Evolutionary conservation across 2,113 vertebrate species (phyloP), one percentile per base, ranked within the genome.

Genomic region (Calidris pygmaea): DNA sequence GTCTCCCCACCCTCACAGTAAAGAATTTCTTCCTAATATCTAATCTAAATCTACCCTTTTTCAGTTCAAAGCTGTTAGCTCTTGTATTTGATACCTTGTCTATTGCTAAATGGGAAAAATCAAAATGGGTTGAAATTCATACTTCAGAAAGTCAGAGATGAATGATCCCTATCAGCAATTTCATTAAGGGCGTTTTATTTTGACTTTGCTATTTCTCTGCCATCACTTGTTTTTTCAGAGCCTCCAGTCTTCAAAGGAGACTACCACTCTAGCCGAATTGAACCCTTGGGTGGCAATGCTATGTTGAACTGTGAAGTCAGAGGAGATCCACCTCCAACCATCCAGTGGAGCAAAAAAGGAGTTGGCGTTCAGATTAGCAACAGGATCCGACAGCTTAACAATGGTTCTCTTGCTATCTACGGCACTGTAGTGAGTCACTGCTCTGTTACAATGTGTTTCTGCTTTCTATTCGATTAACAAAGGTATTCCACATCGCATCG

Each of bases 381-480:
- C 93, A 98, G 99, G 85, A 98, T 99, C 90, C 98, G 55, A 30
- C 99, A 99, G 55, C 98, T 99, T 39, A 97, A 97, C 95, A 99
- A 99, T 6, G 99, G 99, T 81, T 99, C 99, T 41, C 97, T 99
- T 19, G 99, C 99, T 59, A 99, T 99, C 95, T 99, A 99, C 2
- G 98, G 99, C 98, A 99, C 99, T 3, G 98, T 99, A 87, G 99
- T 99, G 98, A 95, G 98, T 97, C 55, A 59, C 60, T 72, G 34
- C 7, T n/a, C 63, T 14, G 4, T 5, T 43, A 6, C 1, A 3
- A 10, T 26, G 41, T 30, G 39, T 66, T 72, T 59, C 63, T 93
- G 16, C 21, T 3, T 68, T 92, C 37, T 76, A 15, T 37, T 47
- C 59, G 30, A 12, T 23, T 10, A 60, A 13, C 48, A n/a, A 32